A percentile compares a stretch with the other conserved stretches of the same genome.
These are phyloP conservation scores for Temnothorax longispinosus DNA, from an alignment of 1,140 invertebrate species.

Conservation along the genomic window DNA sequence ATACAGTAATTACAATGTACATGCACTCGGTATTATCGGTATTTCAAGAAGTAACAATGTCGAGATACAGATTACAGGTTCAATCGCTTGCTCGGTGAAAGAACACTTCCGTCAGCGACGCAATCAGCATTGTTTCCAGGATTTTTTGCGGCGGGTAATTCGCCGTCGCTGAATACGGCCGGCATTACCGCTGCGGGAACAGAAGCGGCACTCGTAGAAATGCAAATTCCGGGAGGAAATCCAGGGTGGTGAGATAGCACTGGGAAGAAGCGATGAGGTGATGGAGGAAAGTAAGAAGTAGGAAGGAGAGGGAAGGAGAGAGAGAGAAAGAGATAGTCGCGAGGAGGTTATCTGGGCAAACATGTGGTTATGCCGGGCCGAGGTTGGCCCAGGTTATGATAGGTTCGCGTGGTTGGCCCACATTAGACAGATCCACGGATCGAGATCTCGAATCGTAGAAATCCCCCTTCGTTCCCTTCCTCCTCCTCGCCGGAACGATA, in stretches of 20 bases:
- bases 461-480: slow-evolving; percentile 20
- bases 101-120: slow-evolving; percentile 34
- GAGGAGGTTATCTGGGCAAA: slow-evolving; percentile 77
- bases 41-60: not conserved
- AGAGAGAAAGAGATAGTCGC: slow-evolving; percentile 19
- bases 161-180: not conserved
- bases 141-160: slow-evolving; percentile 28
- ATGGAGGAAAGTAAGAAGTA: not conserved
- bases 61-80: not conserved
- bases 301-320: not conserved
- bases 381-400: slow-evolving; percentile 83
- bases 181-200: slow-evolving; percentile 64
- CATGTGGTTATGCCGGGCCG: slow-evolving; percentile 75
- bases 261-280: slow-evolving; percentile 27
- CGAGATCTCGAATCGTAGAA: slow-evolving; percentile 77
- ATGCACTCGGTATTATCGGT: not conserved
- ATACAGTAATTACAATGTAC: not conserved
- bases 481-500: slow-evolving; percentile 59
- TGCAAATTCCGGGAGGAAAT: slow-evolving; percentile 75
- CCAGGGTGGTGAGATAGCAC: slow-evolving; percentile 51
- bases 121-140: slow-evolving; percentile 9
- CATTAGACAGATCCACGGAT: slow-evolving; percentile 79
- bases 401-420: slow-evolving; percentile 83
- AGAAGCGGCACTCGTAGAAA: slow-evolving; percentile 75
- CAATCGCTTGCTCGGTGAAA: slow-evolving; percentile 1